Base-by-base conservation (phyloP, 2,113 vertebrate species). In the Scortum barcoo region DNA sequence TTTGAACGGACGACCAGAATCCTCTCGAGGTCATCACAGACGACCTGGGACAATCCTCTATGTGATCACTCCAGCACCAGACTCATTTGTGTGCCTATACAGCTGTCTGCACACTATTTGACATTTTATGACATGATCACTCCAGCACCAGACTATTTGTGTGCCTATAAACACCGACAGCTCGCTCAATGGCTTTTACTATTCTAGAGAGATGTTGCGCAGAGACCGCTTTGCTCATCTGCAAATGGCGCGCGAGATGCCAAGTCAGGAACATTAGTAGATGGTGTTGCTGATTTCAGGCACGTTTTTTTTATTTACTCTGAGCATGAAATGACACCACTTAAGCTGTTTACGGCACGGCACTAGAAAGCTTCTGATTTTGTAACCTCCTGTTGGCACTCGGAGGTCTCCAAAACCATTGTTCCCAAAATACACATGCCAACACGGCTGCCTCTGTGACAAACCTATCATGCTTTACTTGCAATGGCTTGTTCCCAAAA, bases 231-330 rank as follows among this genome's bases (percentile, higher is more conserved):
- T 82, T 85, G 81, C 83, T 85, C 77, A 90, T 91, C 88, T 90
- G 71, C 81, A 86, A 92, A 90, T 91, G 81, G 84, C 9, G 58
- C n/a, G 72, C 20, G 54, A 67, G 79, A 67, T 79, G 86, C 85
- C 74, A 87, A 89, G 86, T 80, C 58, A 63, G 73, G 76, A 62
- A 87, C 89, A 93, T 88, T 86, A 83, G 84, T 83, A 26, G 76
- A 86, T 82, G 69, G 71, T 77, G 87, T 86, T 84, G 81, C 80
- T 84, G 80, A 87, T 90, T 84, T 84, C 83, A 76, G 88, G 53
- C 68, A 40, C 44, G 38, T 76, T 92, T 89, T 76, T 92, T 89
- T 92, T 89, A 91, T 93, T 91, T 85, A 92, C 86, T 68, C 83
- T 48, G 74, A 86, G 87, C 84, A 78, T 77, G 76, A 90, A 91